These are phyloP conservation scores for Gerris lacustris DNA, from an alignment of 2,888 invertebrate species.

Conservation along the genomic window DNA sequence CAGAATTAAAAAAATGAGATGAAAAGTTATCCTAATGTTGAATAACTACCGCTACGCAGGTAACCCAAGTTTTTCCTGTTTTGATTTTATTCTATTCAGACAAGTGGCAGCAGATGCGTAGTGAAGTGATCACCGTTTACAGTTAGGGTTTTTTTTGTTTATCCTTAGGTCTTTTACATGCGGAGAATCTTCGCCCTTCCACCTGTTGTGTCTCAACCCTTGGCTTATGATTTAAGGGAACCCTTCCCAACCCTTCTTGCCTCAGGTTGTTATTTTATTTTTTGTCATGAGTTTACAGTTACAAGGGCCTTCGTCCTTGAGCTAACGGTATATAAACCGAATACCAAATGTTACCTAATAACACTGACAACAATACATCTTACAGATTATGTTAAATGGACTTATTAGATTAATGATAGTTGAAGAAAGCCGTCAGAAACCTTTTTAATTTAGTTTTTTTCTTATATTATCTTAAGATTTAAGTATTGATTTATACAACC, in stretches of 20 bases:
- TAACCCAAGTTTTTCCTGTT: background rate
- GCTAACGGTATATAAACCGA: background rate
- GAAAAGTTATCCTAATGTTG: background rate
- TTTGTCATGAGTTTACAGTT: background rate
- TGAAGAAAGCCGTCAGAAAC: too few relatives aligned
- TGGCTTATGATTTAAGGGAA: background rate
- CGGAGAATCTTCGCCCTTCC: background rate
- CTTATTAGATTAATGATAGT: background rate
- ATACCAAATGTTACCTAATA: slow-evolving; percentile 1
- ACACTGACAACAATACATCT: background rate
- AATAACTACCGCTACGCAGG: background rate
- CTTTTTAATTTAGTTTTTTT: too few relatives aligned
- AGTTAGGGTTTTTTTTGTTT: background rate
- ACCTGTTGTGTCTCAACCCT: background rate
- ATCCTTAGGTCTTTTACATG: background rate
- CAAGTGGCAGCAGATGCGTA: background rate
- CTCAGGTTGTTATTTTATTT: background rate
- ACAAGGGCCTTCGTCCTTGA: background rate
- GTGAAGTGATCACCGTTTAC: background rate
- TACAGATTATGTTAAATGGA: background rate
- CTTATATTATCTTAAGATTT: too few relatives aligned
- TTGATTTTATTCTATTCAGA: background rate
- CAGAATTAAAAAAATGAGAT: background rate
- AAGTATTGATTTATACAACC: too few relatives aligned
- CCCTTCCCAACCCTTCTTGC: slow-evolving; percentile 3